Conservation (phyloP, 2,113 vertebrate species). For the Ploceus nigricollis region DNA sequence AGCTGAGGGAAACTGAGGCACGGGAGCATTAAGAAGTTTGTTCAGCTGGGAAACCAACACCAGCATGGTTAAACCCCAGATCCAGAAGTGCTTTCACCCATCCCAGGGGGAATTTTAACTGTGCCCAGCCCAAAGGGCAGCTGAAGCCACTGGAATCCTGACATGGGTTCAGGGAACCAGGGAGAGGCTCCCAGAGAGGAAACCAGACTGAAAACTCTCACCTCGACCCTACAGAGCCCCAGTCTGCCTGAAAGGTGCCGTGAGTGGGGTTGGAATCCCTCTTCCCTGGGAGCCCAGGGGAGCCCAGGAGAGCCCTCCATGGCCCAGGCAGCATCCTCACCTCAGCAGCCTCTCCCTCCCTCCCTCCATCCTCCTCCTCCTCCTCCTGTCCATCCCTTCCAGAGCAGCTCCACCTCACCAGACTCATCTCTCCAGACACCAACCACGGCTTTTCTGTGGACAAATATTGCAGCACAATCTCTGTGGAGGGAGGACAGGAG, state of each 20-base stretch:
- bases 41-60: background rate
- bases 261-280: rapidly evolving
- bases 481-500: background rate
- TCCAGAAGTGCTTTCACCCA: rapidly evolving
- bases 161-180: background rate
- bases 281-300: background rate
- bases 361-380: too few relatives aligned
- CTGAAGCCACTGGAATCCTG: background rate
- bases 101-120: background rate
- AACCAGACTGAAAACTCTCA: rapidly evolving
- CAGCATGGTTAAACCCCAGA: background rate
- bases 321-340: background rate
- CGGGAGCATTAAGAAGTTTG: rapidly evolving
- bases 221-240: background rate
- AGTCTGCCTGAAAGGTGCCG: rapidly evolving
- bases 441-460: background rate
- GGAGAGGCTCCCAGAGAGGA: background rate
- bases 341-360: background rate
- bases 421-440: background rate
- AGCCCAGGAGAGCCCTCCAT: too few relatives aligned
- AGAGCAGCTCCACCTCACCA: background rate
- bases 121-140: background rate
- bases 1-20: background rate
- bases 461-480: background rate
- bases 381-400: background rate